Conservation (phyloP, 2,113 vertebrate genomes). For the Pelobates fuscus region DNA sequence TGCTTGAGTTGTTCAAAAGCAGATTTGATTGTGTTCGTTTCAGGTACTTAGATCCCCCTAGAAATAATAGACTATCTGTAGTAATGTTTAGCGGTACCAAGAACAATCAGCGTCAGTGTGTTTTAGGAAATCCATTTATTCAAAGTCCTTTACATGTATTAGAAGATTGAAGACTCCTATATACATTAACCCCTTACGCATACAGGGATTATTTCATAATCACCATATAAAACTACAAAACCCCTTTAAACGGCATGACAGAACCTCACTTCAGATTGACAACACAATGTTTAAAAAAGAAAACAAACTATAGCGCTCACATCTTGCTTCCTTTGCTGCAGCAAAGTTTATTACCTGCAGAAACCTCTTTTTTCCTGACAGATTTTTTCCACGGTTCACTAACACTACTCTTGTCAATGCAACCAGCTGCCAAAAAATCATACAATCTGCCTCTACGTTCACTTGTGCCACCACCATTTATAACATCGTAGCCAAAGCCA, state of each 20-base stretch:
- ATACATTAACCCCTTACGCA: conserved; percentile 1
- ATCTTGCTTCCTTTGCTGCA: conserved; percentile 74
- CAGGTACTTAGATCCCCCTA: not conserved
- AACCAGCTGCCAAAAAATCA: conserved; percentile 72
- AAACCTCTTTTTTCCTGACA: conserved; percentile 69
- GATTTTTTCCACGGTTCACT: conserved; percentile 77
- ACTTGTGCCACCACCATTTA: conserved; percentile 61
- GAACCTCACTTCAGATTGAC: conserved; percentile 54
- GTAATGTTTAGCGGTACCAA: not conserved
- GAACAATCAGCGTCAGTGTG: not conserved
- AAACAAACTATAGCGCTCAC: conserved; percentile 52
- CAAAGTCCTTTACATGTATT: not conserved
- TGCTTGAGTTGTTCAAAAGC: not conserved
- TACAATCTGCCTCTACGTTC: conserved; percentile 75
- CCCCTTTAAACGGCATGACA: conserved; percentile 38
- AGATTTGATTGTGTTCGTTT: not conserved
- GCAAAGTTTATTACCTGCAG: conserved; percentile 69
- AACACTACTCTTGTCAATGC: conserved; percentile 63
- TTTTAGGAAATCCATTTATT: not conserved
- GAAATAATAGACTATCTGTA: not conserved
- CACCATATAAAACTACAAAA: conserved; percentile 48
- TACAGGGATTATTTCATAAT: conserved; percentile 13
- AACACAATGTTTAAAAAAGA: conserved; percentile 33
- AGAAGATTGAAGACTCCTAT: not conserved
- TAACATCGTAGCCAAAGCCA: conserved; percentile 66